These are phyloP conservation scores for Dendrocopos noguchii DNA, from an alignment of 2,113 vertebrate genomes.

Conservation along the genomic window DNA sequence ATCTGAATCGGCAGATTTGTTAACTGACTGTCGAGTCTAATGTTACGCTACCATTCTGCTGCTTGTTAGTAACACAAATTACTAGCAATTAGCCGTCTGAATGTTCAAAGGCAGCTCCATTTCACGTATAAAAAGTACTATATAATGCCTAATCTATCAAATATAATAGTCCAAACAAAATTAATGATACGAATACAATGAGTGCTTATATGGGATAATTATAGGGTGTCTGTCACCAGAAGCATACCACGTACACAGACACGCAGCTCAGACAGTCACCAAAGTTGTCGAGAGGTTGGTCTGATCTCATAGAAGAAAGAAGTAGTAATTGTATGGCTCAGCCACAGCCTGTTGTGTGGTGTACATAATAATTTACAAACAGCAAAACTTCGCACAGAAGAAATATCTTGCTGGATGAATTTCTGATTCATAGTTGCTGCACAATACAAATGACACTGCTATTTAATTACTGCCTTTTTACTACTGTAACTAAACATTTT, in stretches of 20 bases:
- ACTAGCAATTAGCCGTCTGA: conserved; percentile 85
- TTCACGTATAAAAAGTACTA: conserved; percentile 82
- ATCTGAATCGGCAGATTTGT: conserved; percentile 81
- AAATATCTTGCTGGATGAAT: conserved; percentile 55
- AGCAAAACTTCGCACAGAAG: conserved; percentile 46
- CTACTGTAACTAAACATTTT: conserved; percentile 83
- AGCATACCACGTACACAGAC: conserved; percentile 48
- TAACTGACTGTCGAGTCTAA: conserved; percentile 86
- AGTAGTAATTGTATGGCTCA: conserved; percentile 25
- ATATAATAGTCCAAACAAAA: conserved; percentile 84
- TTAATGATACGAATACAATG: conserved; percentile 81
- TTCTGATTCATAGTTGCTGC: conserved; percentile 52
- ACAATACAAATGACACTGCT: conserved; percentile 70
- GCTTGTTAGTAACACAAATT: conserved; percentile 88
- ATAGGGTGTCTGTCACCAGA: conserved; percentile 78
- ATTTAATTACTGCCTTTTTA: conserved; percentile 80
- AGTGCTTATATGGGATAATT: conserved; percentile 80
- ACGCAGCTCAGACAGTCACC: conserved; percentile 47
- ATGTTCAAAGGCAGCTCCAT: conserved; percentile 86
- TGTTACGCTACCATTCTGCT: conserved; percentile 82
- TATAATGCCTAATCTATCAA: conserved; percentile 86
- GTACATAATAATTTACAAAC: conserved; percentile 50
- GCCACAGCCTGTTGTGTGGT: conserved; percentile 5
- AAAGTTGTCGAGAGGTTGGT: conserved; percentile 60
- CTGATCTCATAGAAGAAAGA: conserved; percentile 26